Conservation (phyloP, 1,140 invertebrate genomes). For the Heliconius hewitsoni region DNA sequence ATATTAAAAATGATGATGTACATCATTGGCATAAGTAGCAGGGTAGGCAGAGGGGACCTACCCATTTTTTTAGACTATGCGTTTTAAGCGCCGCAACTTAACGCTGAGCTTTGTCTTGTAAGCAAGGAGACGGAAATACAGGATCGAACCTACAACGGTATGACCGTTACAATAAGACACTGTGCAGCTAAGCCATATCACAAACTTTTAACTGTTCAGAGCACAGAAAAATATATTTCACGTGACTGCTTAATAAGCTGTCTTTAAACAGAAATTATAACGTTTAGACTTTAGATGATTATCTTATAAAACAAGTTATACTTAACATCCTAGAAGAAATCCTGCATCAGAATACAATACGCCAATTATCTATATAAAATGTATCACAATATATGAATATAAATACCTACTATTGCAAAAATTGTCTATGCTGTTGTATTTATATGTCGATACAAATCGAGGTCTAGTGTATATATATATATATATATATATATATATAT, state of each 20-base stretch:
- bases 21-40: not conserved
- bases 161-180: too few relatives aligned
- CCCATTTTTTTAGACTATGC: too few relatives aligned
- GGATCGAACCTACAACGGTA: too few relatives aligned
- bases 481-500: too few relatives aligned
- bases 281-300: not conserved
- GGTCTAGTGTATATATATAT: too few relatives aligned
- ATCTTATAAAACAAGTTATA: conserved; percentile 2
- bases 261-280: not conserved
- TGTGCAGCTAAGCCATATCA: not conserved
- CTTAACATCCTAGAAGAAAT: conserved; percentile 26
- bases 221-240: not conserved
- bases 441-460: too few relatives aligned
- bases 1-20: not conserved
- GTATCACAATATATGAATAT: not conserved
- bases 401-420: not conserved
- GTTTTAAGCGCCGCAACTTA: too few relatives aligned
- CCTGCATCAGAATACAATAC: conserved; percentile 5
- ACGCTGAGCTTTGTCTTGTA: too few relatives aligned
- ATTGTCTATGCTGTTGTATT: too few relatives aligned
- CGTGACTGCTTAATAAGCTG: not conserved
- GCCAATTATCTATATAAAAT: not conserved
- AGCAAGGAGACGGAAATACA: too few relatives aligned
- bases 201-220: not conserved
- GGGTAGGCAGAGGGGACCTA: not conserved